A percentile compares a stretch with the other conserved stretches of the same genome.
phyloP scores from a whole-genome alignment of 2,888 invertebrate genomes.

The Dryadula phaetusa region DNA sequence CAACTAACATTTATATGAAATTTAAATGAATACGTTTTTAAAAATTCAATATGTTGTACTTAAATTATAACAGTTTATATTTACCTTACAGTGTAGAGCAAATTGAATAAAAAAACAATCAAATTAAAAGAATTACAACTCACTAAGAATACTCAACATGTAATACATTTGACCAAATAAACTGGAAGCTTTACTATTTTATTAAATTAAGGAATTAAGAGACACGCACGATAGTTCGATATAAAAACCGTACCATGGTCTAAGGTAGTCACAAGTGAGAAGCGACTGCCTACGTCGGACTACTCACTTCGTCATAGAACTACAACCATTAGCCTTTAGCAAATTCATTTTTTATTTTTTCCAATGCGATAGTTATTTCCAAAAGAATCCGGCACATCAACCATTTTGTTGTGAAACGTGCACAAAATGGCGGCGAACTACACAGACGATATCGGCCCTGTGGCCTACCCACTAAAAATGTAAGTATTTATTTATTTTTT shows the following conservation, averaged over 20 bases:
- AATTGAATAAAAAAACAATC: constrained; percentile 45
- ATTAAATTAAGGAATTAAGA: constrained; percentile 84
- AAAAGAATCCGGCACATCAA: constrained; percentile 25
- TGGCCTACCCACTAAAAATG: constrained; percentile 78
- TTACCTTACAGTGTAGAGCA: constrained; percentile 22
- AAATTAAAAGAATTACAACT: constrained; percentile 57
- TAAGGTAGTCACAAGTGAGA: constrained; percentile 74
- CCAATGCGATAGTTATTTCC: constrained; percentile 46
- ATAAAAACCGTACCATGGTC: constrained; percentile 64
- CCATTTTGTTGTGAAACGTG: constrained; percentile 57
- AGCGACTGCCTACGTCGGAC: constrained; percentile 80
- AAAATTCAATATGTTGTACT: no score
- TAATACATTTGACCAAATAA: constrained; percentile 75
- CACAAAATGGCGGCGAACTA: constrained; percentile 76
- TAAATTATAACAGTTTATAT: constrained; percentile 7
- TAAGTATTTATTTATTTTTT: constrained; percentile 56
- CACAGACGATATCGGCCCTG: constrained; percentile 69
- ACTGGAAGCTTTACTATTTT: constrained; percentile 80
- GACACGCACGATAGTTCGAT: constrained; percentile 76
- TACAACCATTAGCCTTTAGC: constrained; percentile 43
- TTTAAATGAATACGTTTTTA: background rate
- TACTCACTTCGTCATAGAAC: constrained; percentile 80
- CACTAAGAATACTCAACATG: constrained; percentile 71
- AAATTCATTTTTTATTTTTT: constrained; percentile 47
- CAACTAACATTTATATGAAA: background rate